Base-by-base conservation (phyloP, 2,113 vertebrate genomes). In the Pterocles gutturalis region DNA sequence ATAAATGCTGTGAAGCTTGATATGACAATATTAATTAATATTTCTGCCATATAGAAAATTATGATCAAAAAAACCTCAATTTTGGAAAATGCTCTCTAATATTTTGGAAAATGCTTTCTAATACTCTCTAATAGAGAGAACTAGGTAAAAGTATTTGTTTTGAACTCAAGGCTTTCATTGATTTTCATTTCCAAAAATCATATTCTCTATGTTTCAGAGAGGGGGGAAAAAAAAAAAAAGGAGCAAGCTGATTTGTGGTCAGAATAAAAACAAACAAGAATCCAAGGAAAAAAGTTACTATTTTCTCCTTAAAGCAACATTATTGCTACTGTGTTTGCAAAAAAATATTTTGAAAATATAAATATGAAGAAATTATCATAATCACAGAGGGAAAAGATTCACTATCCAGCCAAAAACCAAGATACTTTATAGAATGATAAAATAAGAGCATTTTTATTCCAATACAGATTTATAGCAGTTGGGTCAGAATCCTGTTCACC, bases 61-160 rank as follows among this genome's bases (percentile, higher is more conserved):
- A 78, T 17, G 9, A 61, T 38, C 7, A 31, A 87, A 19, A 7
- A 2, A 0, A 0, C 21, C 13, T 17, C 17, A 7, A 1, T 69
- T 67, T 46, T 73, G 29, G 54, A 77, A 66, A 90, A 81, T 12
- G 12, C 10, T 72, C 21, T 38, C n/a, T n/a, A n/a, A n/a, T n/a
- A 1, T 69, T 67, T 46, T 73, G 29, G 54, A 77, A 66, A 90
- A 81, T 12, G 12, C 10, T 72, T 18, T n/a, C n/a, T n/a, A n/a
- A n/a, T n/a, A n/a, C 21, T 38, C 38, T 38, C 10, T 38, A 38
- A 38, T 38, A 38, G 38, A 66, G 15, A 60, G 19, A 80, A 53
- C 1, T 15, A 53, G 20, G 87, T 20, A 69, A 53, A 62, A 53
- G 7, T 33, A 61, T 38, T 66, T 80, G 11, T 57, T 92, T 65